Percentiles rank a stretch among this genome's conserved stretches.
Evolutionary conservation across 1,140 invertebrate genomes (phyloP).

Genomic region (Drosophila quadrilineata): DNA sequence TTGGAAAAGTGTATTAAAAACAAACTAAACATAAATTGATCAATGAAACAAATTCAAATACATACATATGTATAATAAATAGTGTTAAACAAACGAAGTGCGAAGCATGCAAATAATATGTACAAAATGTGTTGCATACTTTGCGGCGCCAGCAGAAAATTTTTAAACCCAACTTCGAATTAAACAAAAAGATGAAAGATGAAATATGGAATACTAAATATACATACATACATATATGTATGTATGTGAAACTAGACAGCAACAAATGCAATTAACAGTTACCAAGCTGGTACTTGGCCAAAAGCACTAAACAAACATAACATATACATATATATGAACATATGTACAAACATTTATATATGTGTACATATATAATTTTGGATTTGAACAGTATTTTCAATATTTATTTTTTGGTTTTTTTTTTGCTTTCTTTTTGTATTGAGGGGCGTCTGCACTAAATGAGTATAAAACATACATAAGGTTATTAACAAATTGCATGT

Average conservation of each 20-base stretch:
- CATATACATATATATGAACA: constrained; percentile 7
- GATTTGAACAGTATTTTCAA: neutral
- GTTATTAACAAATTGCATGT: too few relatives aligned
- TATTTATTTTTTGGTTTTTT: neutral
- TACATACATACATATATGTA: neutral
- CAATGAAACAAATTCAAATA: neutral
- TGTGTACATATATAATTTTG: neutral
- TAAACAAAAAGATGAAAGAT: neutral
- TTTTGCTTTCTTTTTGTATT: neutral
- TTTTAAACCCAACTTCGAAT: too few relatives aligned
- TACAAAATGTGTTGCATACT: constrained; percentile 32
- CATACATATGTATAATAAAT: neutral
- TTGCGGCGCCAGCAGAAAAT: constrained; percentile 25
- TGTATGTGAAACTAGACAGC: neutral
- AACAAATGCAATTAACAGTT: constrained; percentile 16
- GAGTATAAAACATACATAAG: neutral
- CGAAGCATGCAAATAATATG: neutral
- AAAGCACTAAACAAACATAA: constrained; percentile 13
- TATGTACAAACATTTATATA: constrained; percentile 7
- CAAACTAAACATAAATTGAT: too few relatives aligned
- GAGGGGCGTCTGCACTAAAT: neutral
- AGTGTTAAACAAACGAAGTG: too few relatives aligned
- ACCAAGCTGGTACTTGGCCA: constrained; percentile 67
- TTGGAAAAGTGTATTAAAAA: too few relatives aligned
- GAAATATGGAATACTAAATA: neutral